phyloP scores from a whole-genome alignment of 2,797 vertebrate species.

The Apogon hyalosoma region DNA sequence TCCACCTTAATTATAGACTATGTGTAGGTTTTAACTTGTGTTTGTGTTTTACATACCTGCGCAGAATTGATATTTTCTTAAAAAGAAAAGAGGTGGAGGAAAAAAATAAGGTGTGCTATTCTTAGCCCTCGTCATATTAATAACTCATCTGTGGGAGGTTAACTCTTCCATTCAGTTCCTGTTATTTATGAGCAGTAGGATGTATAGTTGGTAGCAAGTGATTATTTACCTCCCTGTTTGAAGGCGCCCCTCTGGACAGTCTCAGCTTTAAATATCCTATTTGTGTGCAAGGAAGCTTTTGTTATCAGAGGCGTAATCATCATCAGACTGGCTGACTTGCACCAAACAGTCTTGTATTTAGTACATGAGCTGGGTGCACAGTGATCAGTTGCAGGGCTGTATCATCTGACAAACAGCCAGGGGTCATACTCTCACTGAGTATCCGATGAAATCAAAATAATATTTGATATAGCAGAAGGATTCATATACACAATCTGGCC shows the following conservation, averaged over 20 bases:
- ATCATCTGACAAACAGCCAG: constrained; percentile 81
- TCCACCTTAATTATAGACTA: constrained; percentile 65
- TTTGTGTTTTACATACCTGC: constrained; percentile 69
- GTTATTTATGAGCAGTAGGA: constrained; percentile 75
- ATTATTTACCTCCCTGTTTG: constrained; percentile 72
- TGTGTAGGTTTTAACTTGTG: constrained; percentile 45
- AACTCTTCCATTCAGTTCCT: constrained; percentile 58
- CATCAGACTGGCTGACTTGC: constrained; percentile 67
- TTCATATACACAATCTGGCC: constrained; percentile 18
- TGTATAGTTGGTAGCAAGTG: constrained; percentile 48
- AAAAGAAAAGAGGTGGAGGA: constrained; percentile 30
- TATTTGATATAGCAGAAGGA: constrained; percentile 1
- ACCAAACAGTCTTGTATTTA: constrained; percentile 74
- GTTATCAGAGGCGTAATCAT: constrained; percentile 68
- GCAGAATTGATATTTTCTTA: constrained; percentile 51
- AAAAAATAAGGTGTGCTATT: constrained; percentile 45
- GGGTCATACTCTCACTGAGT: constrained; percentile 57
- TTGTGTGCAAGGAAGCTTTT: constrained; percentile 59
- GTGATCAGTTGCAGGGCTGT: constrained; percentile 53
- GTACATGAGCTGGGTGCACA: constrained; percentile 77
- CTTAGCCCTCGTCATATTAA: constrained; percentile 62
- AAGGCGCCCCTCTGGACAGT: constrained; percentile 52
- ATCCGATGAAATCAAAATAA: too few relatives aligned
- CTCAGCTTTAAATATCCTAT: constrained; percentile 76
- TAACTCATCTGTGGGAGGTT: constrained; percentile 64